phyloP scores from a whole-genome alignment of 2,113 vertebrate genomes.

The Helogale parvula region DNA sequence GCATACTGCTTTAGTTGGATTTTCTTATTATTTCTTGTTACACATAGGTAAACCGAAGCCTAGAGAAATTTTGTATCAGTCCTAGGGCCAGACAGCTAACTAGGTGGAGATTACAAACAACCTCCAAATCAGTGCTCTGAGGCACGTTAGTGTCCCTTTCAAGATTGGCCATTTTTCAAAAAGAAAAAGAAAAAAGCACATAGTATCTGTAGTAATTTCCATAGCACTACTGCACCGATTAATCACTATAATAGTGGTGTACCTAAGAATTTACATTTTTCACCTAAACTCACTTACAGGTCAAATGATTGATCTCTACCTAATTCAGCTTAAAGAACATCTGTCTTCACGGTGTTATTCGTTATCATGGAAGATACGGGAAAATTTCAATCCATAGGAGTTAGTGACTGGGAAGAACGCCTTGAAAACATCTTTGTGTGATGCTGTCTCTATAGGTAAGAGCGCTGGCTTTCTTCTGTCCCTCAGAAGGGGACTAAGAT shows the following conservation, averaged over 20 bases:
- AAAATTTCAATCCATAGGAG: not conserved
- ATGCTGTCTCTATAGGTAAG: not conserved
- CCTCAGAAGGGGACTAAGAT: not conserved
- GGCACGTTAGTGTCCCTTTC: not conserved
- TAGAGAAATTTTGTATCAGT: not conserved
- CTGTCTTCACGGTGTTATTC: not conserved
- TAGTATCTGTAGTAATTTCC: not conserved
- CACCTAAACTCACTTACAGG: not conserved
- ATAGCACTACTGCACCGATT: not conserved
- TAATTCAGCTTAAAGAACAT: not conserved
- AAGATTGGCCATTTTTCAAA: not conserved
- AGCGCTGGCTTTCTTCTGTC: not conserved
- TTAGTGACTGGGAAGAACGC: not conserved
- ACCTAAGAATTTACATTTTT: not conserved
- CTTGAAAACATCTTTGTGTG: slow-evolving; percentile 53
- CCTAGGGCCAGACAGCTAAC: not conserved
- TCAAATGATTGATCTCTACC: slow-evolving; percentile 9
- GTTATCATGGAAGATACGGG: not conserved
- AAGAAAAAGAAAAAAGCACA: not conserved
- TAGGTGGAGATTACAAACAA: not conserved
- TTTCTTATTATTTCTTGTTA: not conserved
- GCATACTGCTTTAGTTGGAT: not conserved
- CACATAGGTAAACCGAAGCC: not conserved
- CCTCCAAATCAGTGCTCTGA: not conserved
- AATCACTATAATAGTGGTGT: not conserved